Conservation (phyloP, 1,140 invertebrate genomes). For the Trichonephila clavata region DNA sequence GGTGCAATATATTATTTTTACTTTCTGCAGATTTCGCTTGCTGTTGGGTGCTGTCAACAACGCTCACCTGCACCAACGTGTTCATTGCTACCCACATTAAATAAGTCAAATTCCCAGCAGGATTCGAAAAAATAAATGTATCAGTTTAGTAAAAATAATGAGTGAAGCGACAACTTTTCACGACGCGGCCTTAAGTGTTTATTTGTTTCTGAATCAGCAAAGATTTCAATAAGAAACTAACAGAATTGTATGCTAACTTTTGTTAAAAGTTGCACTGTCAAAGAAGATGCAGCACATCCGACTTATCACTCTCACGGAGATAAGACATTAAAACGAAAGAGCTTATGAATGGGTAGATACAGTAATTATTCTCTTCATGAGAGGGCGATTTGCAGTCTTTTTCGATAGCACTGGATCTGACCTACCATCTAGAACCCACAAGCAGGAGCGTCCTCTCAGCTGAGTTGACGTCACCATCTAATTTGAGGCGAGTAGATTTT, state of each 20-base stretch:
- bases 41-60: conserved; percentile 63
- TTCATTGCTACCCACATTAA: conserved; percentile 75
- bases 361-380: conserved; percentile 2
- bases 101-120: conserved; percentile 10
- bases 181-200: background rate
- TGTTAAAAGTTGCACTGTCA: background rate
- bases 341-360: background rate
- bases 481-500: conserved; percentile 50
- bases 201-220: background rate
- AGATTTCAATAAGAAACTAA: background rate
- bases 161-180: background rate
- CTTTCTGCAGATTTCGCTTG: background rate
- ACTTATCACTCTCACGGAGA: background rate
- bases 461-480: conserved; percentile 73
- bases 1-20: conserved; percentile 49
- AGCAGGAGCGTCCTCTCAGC: conserved; percentile 74
- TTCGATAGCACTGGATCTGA: conserved; percentile 58
- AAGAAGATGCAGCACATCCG: background rate
- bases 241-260: background rate
- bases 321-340: conserved; percentile 24
- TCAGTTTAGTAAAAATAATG: background rate
- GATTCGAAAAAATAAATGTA: background rate
- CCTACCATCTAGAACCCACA: conserved; percentile 60
- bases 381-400: background rate
- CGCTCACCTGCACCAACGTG: conserved; percentile 75